phyloP scores from a whole-genome alignment of 1,140 invertebrate genomes.

The Drosophila mojavensis region DNA sequence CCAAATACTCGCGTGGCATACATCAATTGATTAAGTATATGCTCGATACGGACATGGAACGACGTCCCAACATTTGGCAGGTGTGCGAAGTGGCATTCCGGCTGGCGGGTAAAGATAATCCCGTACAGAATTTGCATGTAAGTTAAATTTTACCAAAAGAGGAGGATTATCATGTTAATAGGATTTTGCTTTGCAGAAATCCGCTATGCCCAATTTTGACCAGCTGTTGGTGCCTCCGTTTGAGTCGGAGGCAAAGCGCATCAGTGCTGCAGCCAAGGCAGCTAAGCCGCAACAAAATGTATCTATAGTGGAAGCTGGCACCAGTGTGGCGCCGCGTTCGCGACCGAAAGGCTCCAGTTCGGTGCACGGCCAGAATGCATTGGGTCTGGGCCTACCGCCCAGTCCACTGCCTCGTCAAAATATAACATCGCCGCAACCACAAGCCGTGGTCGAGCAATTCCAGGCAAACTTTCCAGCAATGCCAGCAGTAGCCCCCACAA shows the following conservation, averaged over 20 bases:
- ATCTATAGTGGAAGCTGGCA: conserved; percentile 86
- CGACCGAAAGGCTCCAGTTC: conserved; percentile 89
- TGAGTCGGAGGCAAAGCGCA: conserved; percentile 88
- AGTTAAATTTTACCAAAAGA: conserved; percentile 66
- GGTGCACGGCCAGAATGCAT: conserved; percentile 82
- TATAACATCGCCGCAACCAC: conserved; percentile 82
- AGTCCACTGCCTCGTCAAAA: conserved; percentile 84
- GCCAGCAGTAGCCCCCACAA: conserved; percentile 56
- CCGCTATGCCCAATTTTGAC: conserved; percentile 87
- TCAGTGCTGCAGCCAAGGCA: conserved; percentile 84
- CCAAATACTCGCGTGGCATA: conserved; percentile 88
- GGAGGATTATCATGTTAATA: background rate
- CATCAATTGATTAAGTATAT: conserved; percentile 90
- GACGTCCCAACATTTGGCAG: conserved; percentile 95
- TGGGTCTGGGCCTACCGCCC: conserved; percentile 85
- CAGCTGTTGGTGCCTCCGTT: conserved; percentile 87
- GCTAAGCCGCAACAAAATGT: conserved; percentile 84
- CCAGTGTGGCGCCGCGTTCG: conserved; percentile 93
- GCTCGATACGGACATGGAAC: conserved; percentile 92
- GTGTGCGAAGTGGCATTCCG: conserved; percentile 92
- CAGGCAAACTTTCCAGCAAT: conserved; percentile 82
- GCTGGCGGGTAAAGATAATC: conserved; percentile 90
- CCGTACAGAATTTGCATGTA: conserved; percentile 93
- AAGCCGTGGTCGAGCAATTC: conserved; percentile 80
- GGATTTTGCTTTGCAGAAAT: conserved; percentile 85